These are phyloP conservation scores for Steatornis caripensis DNA, from an alignment of 2,113 vertebrate genomes.

Conservation along the genomic window DNA sequence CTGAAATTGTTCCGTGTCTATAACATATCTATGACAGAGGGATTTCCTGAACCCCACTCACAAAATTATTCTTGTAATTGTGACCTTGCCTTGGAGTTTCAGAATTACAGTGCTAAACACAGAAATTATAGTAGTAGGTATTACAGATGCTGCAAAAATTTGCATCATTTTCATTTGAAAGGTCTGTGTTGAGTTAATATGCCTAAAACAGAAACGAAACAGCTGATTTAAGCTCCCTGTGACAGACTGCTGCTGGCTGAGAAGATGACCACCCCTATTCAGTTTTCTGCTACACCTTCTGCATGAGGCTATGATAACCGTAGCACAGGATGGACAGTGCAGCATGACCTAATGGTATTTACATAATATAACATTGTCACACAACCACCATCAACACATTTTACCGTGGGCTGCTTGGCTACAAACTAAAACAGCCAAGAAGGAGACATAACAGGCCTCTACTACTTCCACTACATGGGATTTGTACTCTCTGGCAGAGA, in stretches of 20 bases:
- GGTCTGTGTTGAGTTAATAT: neutral
- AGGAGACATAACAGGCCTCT: neutral
- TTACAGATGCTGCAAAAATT: neutral
- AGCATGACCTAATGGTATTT: neutral
- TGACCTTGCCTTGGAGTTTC: neutral
- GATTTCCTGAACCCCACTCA: neutral
- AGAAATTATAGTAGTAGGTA: neutral
- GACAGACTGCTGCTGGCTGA: neutral
- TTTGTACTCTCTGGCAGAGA: neutral
- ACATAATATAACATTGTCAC: neutral
- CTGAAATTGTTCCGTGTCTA: neutral
- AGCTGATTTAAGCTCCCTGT: neutral
- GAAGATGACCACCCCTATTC: neutral
- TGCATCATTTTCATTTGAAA: neutral
- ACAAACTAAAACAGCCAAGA: neutral
- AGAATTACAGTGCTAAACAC: neutral
- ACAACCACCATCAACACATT: neutral
- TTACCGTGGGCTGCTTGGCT: neutral
- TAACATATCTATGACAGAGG: neutral
- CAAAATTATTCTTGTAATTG: neutral
- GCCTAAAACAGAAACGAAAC: neutral
- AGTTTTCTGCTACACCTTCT: neutral
- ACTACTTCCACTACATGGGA: neutral
- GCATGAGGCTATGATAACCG: neutral
- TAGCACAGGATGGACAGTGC: neutral